A percentile compares a stretch with the other conserved stretches of the same genome.
Evolutionary conservation across 2,797 vertebrate genomes (phyloP).

Genomic region (Falco berigora): DNA sequence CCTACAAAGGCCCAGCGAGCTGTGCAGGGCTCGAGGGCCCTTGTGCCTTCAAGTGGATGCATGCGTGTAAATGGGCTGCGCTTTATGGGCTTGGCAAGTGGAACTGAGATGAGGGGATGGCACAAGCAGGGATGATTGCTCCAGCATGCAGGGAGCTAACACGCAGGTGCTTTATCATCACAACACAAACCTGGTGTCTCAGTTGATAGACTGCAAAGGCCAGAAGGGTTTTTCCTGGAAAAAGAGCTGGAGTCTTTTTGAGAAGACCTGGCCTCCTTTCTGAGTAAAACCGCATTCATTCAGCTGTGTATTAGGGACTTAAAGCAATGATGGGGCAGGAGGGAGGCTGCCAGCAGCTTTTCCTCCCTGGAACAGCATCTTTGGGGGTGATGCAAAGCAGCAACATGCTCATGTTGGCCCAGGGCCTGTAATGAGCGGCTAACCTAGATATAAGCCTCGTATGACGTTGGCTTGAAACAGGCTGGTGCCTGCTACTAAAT

Average conservation of each 20-base stretch:
- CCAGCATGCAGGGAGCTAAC: neutral
- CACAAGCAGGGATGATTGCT: neutral
- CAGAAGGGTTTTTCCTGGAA: neutral
- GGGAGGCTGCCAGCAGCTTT: neutral
- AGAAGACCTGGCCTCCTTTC: neutral
- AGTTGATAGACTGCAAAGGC: neutral
- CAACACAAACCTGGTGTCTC: neutral
- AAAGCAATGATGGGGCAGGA: neutral
- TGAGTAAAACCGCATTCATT: neutral
- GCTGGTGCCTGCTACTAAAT: conserved; percentile 59
- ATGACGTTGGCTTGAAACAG: conserved; percentile 34
- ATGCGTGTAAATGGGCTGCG: neutral
- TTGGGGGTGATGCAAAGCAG: neutral
- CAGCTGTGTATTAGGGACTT: neutral
- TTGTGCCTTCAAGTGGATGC: conserved; percentile 17
- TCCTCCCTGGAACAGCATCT: neutral
- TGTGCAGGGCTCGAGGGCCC: neutral
- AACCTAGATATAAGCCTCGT: conserved; percentile 28
- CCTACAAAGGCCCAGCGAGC: neutral
- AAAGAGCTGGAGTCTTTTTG: neutral
- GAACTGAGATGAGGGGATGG: neutral
- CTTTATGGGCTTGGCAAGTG: neutral
- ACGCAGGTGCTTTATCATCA: neutral
- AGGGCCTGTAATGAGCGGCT: conserved; percentile 14
- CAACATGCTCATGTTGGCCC: neutral